Base-by-base conservation (phyloP, 2,888 invertebrate genomes). In the Syrista parreyssii region DNA sequence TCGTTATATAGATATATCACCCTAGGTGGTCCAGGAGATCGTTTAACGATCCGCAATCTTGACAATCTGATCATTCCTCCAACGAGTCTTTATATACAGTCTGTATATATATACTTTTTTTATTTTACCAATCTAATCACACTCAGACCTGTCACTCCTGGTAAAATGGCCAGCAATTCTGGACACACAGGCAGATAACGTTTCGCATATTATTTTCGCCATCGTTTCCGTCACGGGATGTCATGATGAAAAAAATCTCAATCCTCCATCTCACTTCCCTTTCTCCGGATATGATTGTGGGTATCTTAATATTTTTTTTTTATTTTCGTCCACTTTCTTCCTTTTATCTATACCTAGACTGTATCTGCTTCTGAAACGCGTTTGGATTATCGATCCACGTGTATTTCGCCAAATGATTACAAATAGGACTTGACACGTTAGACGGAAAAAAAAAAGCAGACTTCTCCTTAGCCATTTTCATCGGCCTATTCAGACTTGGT, bases 371-470 rank as follows among this genome's bases (percentile, higher is more conserved):
- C 9, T 2, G 23, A 55, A 23, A 23, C 55, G 9, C 23, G 55
- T 23, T 6, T 9, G 0, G 55, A 23, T 55, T 9, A 2, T 55
- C 23, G 23, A 23, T 23, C 23, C 9, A 23, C 23, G 55, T 23
- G 23, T 23, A 6, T 55, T 55, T 55, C 23, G 55, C 55, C 23
- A 23, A 80, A 78, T 81, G 80, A 80, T 83, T 85, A 84, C 86
- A 85, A 87, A 87, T 86, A 84, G 83, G 23, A 55, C 55, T 55
- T 23, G 55, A 55, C 23, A 55, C 9, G 9, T 23, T 55, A 1
- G 23, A 0, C 9, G 9, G 23, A 55, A 55, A 55, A 36, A 34
- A 12, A 34, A 23, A 23, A 23, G 15, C 0, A 6, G 83, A 81
- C 74, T 75, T 79, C 77, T 75, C 75, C 31, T 71, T 78, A 73